phyloP scores from a whole-genome alignment of 2,888 invertebrate species.

The Gastrophysa polygoni region DNA sequence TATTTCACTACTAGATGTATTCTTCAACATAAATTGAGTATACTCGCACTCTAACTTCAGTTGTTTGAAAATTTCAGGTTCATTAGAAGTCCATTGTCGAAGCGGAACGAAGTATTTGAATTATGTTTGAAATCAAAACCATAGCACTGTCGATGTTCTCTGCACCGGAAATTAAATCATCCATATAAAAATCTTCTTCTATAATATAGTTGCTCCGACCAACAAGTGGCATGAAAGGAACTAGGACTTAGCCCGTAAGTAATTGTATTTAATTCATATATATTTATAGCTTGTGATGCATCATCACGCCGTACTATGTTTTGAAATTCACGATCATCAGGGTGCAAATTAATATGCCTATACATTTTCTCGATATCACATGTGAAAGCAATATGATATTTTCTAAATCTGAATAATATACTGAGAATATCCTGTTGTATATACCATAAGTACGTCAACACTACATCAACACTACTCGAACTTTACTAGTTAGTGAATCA shows the following conservation, averaged over 20 bases:
- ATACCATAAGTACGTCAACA: constrained; percentile 15
- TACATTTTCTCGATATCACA: constrained; percentile 38
- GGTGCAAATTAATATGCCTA: constrained; percentile 30
- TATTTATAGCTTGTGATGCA: constrained; percentile 16
- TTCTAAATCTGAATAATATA: constrained; percentile 30
- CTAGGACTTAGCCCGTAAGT: constrained; percentile 34
- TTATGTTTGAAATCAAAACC: constrained; percentile 11
- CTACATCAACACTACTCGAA: constrained; percentile 32
- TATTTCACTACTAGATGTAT: constrained; percentile 11
- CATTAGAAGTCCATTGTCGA: constrained; percentile 24
- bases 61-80: constrained; percentile 7
- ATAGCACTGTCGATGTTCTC: constrained; percentile 21
- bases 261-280: constrained; percentile 32
- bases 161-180: constrained; percentile 29
- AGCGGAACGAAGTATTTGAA: constrained; percentile 17
- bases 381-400: constrained; percentile 23
- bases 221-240: constrained; percentile 33
- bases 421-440: constrained; percentile 32
- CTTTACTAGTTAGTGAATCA: constrained; percentile 15
- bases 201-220: constrained; percentile 30
- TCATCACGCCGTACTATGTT: constrained; percentile 32
- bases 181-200: constrained; percentile 29
- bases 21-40: constrained; percentile 7
- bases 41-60: background rate
- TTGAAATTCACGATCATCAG: constrained; percentile 29